Base-by-base conservation (phyloP, 2,888 invertebrate genomes). In the Dasypogon diadema region DNA sequence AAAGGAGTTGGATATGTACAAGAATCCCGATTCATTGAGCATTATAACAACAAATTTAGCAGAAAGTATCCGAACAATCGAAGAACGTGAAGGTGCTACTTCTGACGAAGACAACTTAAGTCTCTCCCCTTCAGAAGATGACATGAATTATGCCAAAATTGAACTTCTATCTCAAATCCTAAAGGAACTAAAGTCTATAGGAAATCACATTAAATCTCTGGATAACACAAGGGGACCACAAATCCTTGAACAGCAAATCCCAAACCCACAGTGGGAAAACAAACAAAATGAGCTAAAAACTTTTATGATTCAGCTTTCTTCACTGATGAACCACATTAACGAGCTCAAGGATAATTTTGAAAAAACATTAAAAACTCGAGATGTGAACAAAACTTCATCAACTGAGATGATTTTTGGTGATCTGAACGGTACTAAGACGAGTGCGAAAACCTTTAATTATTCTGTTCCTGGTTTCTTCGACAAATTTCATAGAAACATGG, bases 1-100 rank as follows among this genome's bases (percentile, higher is more conserved):
- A 34, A 26, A 30, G 14, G 58, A 58, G 10, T 14, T 58, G 16
- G 58, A 58, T 4, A 2, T 30, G 6, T 30, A 26, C 0, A 58
- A 14, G 14, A 58, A 58, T 2, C 30, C 58, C n/a, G 58, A 58
- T 6, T 12, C 58, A 2, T 6, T 30, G 16, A 30, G 58, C 16
- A 58, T 26, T 14, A 34, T 34, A 14, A 58, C 58, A 30, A 30
- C 30, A 26, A 58, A 58, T 16, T 26, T 58, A 26, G 58, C 58
- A 26, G 58, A 58, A 6, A 58, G 58, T 14, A 58, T 58, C 5
- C 24, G 10, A 58, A 30, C 58, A 4, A 58, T 58, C 4, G 58
- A 58, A 30, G 30, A 30, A 30, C 30, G 30, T 8, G 30, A 30
- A 5, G 14, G n/a, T 3, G 6, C 18, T 10, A 34, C 30, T 14